phyloP scores from a whole-genome alignment of 1,140 invertebrate genomes.

The Lepidostoma basale region DNA sequence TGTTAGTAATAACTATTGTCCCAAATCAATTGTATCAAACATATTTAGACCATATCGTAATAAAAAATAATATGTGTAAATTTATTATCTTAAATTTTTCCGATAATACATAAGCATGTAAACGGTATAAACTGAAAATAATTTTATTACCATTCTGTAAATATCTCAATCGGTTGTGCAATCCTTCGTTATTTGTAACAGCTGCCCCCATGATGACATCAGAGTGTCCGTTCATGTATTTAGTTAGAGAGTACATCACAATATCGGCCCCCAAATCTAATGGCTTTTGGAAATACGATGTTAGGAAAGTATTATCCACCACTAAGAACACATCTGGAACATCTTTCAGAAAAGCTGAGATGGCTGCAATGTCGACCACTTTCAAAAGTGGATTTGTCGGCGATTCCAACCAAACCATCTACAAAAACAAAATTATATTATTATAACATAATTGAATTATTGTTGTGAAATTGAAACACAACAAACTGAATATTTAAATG shows the following conservation, averaged over 20 bases:
- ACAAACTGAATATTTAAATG: no score
- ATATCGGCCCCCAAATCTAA: slow-evolving; percentile 91
- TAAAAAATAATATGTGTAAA: no score
- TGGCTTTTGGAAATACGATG: slow-evolving; percentile 94
- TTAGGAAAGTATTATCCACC: slow-evolving; percentile 97
- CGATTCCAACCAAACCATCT: slow-evolving; percentile 96
- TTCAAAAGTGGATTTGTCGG: slow-evolving; percentile 98
- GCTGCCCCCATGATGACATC: slow-evolving; percentile 97
- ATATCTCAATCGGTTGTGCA: slow-evolving; percentile 78
- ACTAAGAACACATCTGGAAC: slow-evolving; percentile 76
- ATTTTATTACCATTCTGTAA: slow-evolving; percentile 84
- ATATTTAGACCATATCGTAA: no score
- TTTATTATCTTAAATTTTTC: no score
- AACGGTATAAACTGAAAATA: no score
- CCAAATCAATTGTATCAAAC: no score
- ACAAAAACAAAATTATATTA: slow-evolving; percentile 65
- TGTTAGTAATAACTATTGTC: no score
- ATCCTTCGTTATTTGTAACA: slow-evolving; percentile 73
- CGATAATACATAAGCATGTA: no score
- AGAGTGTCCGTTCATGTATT: slow-evolving; percentile 98
- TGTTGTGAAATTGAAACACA: slow-evolving; percentile 66
- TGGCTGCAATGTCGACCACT: slow-evolving; percentile 84
- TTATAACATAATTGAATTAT: slow-evolving; percentile 70
- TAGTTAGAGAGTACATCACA: slow-evolving; percentile 92
- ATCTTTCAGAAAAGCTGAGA: slow-evolving; percentile 70